Evolutionary conservation across 1,140 invertebrate species (phyloP), one percentile per base, ranked within the genome.

Genomic region (Macrosteles quadrilineatus): DNA sequence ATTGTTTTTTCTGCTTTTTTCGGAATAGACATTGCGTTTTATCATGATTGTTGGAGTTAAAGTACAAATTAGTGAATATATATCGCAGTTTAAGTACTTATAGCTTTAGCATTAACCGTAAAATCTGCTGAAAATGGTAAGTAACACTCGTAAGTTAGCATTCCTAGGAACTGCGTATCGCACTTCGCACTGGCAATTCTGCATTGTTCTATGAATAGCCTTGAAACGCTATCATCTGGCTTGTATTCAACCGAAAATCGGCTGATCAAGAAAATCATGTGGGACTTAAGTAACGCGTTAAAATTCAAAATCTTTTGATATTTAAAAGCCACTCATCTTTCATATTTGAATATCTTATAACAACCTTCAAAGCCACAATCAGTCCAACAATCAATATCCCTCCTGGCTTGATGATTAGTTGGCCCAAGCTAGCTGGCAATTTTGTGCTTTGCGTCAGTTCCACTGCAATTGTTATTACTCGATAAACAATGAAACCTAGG

Each of bases 141-240:
- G 55, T 27, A 11, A 21, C 27, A 6, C 47, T 19, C n/a, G n/a
- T 4, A n/a, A 59, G 23, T 9, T 25, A 27, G 6, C 9, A 25
- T 30, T 25, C 4, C 47, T 53, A 14, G 11, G 2, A 6, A 19
- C 21, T 23, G n/a, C 47, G 21, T 19, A 19, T 9, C 17, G n/a
- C 47, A n/a, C n/a, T n/a, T n/a, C n/a, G n/a, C n/a, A 6, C 27
- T 21, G 11, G 21, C 55, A 29, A 29, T 59, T 55, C 50, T 25
- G 27, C 68, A 69, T 69, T 69, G 68, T 69, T 59, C 59, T 57
- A 47, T 32, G 43, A 70, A 68, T 73, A 73, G 72, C 72, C 72
- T 73, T 73, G 72, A 73, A 71, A 70, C 47, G 50, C 53, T 71
- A 71, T 73, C 72, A 73, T 73, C 72, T 73, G 72, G 69, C 67